Evolutionary conservation across 2,888 invertebrate species (phyloP).

Genomic region (Dromius quadrimaculatus): DNA sequence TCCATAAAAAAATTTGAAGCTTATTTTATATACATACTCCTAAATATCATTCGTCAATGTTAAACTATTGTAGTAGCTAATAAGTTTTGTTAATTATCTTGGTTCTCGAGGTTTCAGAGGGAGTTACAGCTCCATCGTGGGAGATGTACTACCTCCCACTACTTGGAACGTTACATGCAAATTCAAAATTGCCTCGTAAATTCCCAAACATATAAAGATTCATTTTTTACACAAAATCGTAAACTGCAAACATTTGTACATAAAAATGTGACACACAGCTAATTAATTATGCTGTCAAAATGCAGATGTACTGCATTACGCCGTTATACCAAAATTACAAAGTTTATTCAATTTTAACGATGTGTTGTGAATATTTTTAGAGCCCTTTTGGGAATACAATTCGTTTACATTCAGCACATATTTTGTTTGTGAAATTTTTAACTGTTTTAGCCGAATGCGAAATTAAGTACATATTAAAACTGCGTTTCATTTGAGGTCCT

Average conservation of each 20-base stretch:
- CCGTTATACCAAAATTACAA: slow-evolving; percentile 27
- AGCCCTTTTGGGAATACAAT: slow-evolving; percentile 19
- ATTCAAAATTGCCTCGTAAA: slow-evolving; percentile 50
- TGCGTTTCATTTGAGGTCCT: too few relatives aligned
- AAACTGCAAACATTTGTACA: slow-evolving; percentile 27
- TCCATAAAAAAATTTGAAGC: too few relatives aligned
- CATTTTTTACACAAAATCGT: slow-evolving; percentile 14
- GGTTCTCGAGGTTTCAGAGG: slow-evolving; percentile 4
- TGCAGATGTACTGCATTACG: slow-evolving; percentile 12
- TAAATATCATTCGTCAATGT: slow-evolving; percentile 51
- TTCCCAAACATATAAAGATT: slow-evolving; percentile 29
- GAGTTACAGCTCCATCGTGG: slow-evolving; percentile 27
- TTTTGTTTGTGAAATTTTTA: slow-evolving; percentile 2
- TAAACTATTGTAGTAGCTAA: slow-evolving; percentile 43
- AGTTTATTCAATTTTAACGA: slow-evolving; percentile 41
- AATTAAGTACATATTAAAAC: slow-evolving; percentile 15
- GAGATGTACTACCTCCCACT: slow-evolving; percentile 49
- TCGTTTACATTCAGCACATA: slow-evolving; percentile 4
- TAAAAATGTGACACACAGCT: slow-evolving; percentile 18
- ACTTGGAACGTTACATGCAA: slow-evolving; percentile 51
- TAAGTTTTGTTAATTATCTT: slow-evolving; percentile 51
- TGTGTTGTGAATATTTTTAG: slow-evolving; percentile 33
- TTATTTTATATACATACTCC: too few relatives aligned
- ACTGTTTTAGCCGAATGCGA: slow-evolving; percentile 14
- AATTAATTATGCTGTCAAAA: slow-evolving; percentile 42